Conservation (phyloP, 1,140 invertebrate species). For the Rhynchophorus ferrugineus region DNA sequence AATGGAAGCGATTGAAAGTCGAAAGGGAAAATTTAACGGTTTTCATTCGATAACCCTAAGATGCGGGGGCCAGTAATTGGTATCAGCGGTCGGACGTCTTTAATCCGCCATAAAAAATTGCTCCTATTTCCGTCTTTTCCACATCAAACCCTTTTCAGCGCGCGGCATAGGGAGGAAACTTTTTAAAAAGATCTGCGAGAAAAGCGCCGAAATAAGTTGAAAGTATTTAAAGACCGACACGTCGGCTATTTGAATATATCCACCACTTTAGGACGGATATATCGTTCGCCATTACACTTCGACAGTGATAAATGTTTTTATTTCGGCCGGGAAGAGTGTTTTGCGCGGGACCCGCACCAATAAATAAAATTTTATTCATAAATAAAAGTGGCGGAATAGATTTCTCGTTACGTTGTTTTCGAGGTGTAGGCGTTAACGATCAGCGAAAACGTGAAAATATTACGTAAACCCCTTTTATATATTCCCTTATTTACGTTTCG, state of each 20-base stretch:
- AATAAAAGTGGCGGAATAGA: neutral
- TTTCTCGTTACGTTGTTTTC: neutral
- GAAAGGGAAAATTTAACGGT: too few relatives aligned
- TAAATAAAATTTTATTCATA: conserved; percentile 10
- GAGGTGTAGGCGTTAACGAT: too few relatives aligned
- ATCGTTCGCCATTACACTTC: conserved; percentile 15
- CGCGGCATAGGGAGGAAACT: neutral
- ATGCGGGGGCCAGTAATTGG: too few relatives aligned
- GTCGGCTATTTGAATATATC: conserved; percentile 12
- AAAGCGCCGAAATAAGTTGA: neutral
- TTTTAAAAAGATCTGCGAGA: neutral
- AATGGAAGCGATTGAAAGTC: too few relatives aligned
- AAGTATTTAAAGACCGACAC: conserved; percentile 10
- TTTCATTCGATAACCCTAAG: too few relatives aligned
- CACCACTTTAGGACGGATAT: conserved; percentile 15
- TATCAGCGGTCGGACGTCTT: neutral
- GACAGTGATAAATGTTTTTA: conserved; percentile 21
- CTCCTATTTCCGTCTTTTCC: neutral
- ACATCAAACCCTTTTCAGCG: neutral
- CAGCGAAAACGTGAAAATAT: too few relatives aligned
- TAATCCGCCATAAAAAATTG: neutral
- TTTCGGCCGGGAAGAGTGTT: conserved; percentile 8
- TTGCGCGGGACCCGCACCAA: conserved; percentile 14
- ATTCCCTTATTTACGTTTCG: too few relatives aligned
- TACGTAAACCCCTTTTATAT: too few relatives aligned